Evolutionary conservation across 2,888 invertebrate genomes (phyloP).

Genomic region (Lymantria dispar): DNA sequence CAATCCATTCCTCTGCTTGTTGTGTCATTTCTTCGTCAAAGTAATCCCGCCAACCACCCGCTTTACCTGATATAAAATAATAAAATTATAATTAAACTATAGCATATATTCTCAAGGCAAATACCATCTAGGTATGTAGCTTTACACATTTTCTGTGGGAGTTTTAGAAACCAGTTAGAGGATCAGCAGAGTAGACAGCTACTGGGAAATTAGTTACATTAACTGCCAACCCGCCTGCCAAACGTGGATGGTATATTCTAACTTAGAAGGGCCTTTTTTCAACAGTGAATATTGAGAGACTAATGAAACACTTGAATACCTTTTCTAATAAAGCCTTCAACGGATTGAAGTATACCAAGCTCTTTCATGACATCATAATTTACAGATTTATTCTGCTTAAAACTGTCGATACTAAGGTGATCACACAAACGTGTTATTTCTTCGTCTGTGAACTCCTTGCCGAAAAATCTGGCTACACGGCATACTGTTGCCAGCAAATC

Average conservation of each 20-base stretch:
- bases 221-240: too few species aligned
- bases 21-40: constrained; percentile 2
- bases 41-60: constrained; percentile 3
- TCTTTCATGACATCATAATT: constrained; percentile 14
- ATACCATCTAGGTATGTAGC: too few species aligned
- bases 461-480: constrained; percentile 80
- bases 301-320: constrained; percentile 7
- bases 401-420: constrained; percentile 87
- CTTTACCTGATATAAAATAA: background rate
- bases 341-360: constrained; percentile 7
- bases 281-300: too few species aligned
- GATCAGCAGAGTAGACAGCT: too few species aligned
- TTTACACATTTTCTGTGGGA: too few species aligned
- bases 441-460: constrained; percentile 67
- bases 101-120: too few species aligned
- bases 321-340: constrained; percentile 29
- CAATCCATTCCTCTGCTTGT: constrained; percentile 2
- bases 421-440: constrained; percentile 80
- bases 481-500: constrained; percentile 19
- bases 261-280: too few species aligned
- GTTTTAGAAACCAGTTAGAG: too few species aligned
- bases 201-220: too few species aligned
- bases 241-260: too few species aligned
- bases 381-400: constrained; percentile 85
- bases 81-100: constrained; percentile 1